Percentiles rank a stretch among this genome's conserved stretches.
These are phyloP conservation scores for Panthera tigris DNA, from an alignment of 2,113 vertebrate genomes.

Conservation along the genomic window DNA sequence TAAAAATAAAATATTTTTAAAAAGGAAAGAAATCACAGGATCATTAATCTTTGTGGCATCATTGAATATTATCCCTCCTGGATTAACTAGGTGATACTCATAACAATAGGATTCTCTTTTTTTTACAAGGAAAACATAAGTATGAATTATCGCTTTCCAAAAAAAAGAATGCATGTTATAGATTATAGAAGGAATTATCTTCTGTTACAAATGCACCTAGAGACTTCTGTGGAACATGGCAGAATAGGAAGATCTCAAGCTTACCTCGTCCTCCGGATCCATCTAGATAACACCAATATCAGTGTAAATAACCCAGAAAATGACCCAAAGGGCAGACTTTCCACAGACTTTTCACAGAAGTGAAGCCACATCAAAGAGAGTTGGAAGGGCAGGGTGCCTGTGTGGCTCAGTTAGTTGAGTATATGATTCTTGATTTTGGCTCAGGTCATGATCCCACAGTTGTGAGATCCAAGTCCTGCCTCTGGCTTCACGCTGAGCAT, in stretches of 20 bases:
- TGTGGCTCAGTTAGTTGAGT: no score
- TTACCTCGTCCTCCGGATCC: background rate
- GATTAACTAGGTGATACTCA: conserved; percentile 32
- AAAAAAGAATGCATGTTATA: background rate
- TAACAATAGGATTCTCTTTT: background rate
- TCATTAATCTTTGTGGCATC: conserved; percentile 50
- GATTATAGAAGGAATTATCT: background rate
- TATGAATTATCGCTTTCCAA: background rate
- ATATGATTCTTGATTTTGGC: no score
- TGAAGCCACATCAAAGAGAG: background rate
- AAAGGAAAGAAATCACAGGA: conserved; percentile 34
- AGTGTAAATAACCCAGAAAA: background rate
- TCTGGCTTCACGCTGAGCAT: no score
- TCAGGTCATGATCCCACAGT: no score
- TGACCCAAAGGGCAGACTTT: background rate
- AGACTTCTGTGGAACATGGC: background rate
- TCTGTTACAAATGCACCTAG: background rate
- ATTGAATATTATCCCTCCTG: conserved; percentile 20
- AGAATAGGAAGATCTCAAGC: background rate
- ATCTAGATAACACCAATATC: background rate
- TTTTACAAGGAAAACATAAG: conserved; percentile 26
- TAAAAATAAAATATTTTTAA: no score
- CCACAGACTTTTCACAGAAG: background rate
- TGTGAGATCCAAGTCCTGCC: no score
- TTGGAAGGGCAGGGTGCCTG: background rate